Percentiles rank a stretch among this genome's conserved stretches.
Conservation (phyloP, 2,797 vertebrate genomes). For the Myotis planiceps region DNA sequence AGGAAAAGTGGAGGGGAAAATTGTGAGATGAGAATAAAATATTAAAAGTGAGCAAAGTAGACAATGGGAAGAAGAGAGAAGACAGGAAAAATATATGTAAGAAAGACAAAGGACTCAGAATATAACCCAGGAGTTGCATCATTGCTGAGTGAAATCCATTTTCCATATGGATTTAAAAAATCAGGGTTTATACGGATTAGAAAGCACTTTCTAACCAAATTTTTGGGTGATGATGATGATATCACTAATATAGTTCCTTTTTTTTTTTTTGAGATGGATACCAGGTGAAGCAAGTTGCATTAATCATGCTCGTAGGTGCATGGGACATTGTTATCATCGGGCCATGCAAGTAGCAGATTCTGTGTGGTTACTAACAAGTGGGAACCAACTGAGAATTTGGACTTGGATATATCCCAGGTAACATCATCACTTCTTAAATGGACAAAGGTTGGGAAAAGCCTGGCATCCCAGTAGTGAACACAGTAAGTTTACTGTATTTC, state of each 20-base stretch:
- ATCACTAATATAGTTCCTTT: not conserved
- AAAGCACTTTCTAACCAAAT: not conserved
- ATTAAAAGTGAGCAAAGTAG: not conserved
- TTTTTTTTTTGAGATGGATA: not conserved
- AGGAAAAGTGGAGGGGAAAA: not conserved
- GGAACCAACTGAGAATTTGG: not conserved
- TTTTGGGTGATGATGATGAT: not conserved
- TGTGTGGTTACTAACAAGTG: conserved; percentile 37
- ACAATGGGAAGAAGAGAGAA: not conserved
- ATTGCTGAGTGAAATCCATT: not conserved
- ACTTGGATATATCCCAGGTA: not conserved
- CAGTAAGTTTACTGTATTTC: not conserved
- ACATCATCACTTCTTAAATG: not conserved
- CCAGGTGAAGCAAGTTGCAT: not conserved
- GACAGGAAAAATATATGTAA: not conserved
- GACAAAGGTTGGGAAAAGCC: not conserved
- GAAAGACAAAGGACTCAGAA: not conserved
- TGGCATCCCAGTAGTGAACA: not conserved
- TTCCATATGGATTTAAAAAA: not conserved
- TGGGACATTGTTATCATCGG: not conserved
- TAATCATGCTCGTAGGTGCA: not conserved
- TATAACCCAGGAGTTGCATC: not conserved
- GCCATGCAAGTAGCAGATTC: not conserved
- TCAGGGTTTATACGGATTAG: not conserved
- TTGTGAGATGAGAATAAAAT: not conserved